Conservation (phyloP, 92 coral and sea anemone species). For the Epizoanthus illoricatus region DNA sequence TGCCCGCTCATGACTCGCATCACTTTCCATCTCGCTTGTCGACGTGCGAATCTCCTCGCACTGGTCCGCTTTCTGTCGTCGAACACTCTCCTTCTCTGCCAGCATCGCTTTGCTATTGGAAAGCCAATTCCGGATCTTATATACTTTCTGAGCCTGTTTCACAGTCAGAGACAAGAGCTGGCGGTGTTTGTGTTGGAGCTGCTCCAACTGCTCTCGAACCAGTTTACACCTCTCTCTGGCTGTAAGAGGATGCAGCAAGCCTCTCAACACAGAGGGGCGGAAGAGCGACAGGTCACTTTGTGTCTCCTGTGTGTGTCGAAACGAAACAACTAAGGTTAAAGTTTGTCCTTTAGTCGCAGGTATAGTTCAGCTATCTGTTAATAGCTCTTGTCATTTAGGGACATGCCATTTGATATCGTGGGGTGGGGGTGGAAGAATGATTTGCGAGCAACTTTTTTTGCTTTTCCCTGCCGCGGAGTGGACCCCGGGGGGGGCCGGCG, state of each 20-base stretch:
- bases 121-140: not conserved
- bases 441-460: too few species aligned
- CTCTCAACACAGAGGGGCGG: not conserved
- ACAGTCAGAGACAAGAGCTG: not conserved
- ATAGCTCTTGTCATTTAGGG: too few species aligned
- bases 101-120: not conserved
- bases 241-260: not conserved
- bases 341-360: too few species aligned
- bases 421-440: too few species aligned
- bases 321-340: not conserved
- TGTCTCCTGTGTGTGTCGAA: not conserved
- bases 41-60: too few species aligned
- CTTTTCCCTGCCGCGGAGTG: too few species aligned
- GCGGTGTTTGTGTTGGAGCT: not conserved
- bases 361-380: too few species aligned
- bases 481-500: too few species aligned
- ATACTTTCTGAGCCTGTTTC: not conserved
- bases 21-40: too few species aligned
- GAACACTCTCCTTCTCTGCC: not conserved
- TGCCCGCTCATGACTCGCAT: too few species aligned
- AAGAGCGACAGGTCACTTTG: not conserved
- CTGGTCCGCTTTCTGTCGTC: not conserved
- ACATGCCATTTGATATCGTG: too few species aligned
- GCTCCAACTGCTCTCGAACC: not conserved
- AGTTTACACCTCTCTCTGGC: not conserved